These are phyloP conservation scores for Pseudochirops cupreus DNA, from an alignment of 2,797 vertebrate species.

Conservation along the genomic window DNA sequence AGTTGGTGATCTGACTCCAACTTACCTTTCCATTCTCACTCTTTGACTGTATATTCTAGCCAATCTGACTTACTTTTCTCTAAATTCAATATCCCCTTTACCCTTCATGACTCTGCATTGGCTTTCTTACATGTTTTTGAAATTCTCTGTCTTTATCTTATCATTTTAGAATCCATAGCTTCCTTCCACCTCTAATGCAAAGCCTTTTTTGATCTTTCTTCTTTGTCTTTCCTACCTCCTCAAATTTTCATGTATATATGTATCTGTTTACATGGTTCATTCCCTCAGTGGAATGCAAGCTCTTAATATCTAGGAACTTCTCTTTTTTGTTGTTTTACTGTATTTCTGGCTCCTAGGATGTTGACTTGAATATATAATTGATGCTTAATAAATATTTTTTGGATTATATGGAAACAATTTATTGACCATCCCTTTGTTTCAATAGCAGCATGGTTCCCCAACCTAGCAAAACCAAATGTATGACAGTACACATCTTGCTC, in stretches of 20 bases:
- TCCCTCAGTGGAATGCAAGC: background rate
- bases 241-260: background rate
- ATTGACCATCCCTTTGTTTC: background rate
- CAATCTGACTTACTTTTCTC: background rate
- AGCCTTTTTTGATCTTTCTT: background rate
- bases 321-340: background rate
- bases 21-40: background rate
- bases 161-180: background rate
- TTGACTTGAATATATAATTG: background rate
- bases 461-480: background rate
- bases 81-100: background rate
- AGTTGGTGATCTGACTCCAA: background rate
- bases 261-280: background rate
- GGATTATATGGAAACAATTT: background rate
- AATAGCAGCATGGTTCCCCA: background rate
- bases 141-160: background rate
- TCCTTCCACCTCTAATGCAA: background rate
- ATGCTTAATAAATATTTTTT: background rate
- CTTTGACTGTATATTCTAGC: background rate
- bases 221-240: background rate
- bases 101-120: background rate
- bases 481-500: constrained; percentile 42
- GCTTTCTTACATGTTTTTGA: background rate
- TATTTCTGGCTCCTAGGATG: background rate
- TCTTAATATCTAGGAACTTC: background rate